These are phyloP conservation scores for Agrochola circellaris DNA, from an alignment of 2,888 invertebrate species.

Conservation along the genomic window DNA sequence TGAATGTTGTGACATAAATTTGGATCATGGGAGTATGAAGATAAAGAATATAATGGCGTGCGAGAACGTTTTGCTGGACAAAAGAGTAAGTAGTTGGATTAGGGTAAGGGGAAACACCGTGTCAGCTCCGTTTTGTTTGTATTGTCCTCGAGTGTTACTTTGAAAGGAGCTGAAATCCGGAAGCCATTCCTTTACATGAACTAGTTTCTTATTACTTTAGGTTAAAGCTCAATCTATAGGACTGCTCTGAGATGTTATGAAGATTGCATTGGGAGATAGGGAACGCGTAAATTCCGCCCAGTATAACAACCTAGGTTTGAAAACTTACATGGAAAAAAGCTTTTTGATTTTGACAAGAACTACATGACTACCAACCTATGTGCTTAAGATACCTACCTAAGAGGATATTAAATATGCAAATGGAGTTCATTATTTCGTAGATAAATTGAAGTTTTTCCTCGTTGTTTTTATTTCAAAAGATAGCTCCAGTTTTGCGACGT, in stretches of 20 bases:
- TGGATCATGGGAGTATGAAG: constrained; percentile 58
- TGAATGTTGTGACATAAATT: constrained; percentile 63
- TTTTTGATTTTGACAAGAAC: not conserved
- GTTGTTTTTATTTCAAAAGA: constrained; percentile 5
- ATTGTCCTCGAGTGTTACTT: constrained; percentile 55
- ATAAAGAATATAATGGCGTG: constrained; percentile 71
- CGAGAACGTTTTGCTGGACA: constrained; percentile 69
- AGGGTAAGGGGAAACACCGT: constrained; percentile 78
- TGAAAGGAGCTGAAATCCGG: constrained; percentile 42
- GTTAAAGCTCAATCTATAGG: constrained; percentile 61
- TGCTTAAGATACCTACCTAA: too few species aligned
- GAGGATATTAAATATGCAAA: constrained; percentile 14
- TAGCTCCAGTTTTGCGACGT: constrained; percentile 53
- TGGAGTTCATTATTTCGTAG: constrained; percentile 22
- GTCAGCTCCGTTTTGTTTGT: constrained; percentile 76
- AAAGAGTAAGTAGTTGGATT: constrained; percentile 78
- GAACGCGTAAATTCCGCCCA: constrained; percentile 59
- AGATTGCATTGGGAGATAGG: constrained; percentile 78
- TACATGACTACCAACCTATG: too few species aligned
- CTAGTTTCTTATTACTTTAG: constrained; percentile 57
- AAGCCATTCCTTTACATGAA: constrained; percentile 68
- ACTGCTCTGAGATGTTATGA: constrained; percentile 62
- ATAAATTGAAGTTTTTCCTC: constrained; percentile 32
- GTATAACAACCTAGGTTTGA: too few species aligned
- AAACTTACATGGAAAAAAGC: not conserved